These are phyloP conservation scores for Tyto alba DNA, from an alignment of 2,113 vertebrate genomes.

Conservation along the genomic window DNA sequence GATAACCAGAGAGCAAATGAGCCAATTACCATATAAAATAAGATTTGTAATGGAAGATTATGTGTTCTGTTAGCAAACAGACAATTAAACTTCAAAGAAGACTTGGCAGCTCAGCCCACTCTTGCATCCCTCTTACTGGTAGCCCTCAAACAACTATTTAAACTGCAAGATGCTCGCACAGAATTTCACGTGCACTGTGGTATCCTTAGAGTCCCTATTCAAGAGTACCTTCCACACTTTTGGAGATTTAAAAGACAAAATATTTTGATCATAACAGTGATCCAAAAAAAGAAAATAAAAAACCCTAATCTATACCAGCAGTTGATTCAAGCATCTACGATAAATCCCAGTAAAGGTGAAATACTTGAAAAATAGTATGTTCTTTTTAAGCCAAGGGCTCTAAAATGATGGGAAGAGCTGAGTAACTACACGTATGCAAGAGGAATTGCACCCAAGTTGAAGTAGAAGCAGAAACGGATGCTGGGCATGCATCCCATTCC, in stretches of 20 bases:
- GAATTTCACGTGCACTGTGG: constrained; percentile 3
- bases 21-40: constrained; percentile 67
- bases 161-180: constrained; percentile 15
- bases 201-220: background rate
- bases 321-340: background rate
- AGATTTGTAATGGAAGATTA: constrained; percentile 53
- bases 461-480: background rate
- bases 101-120: constrained; percentile 40
- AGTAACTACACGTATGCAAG: background rate
- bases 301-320: background rate
- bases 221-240: background rate
- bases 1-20: constrained; percentile 67
- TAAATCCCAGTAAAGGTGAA: background rate
- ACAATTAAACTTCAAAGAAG: constrained; percentile 69
- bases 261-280: background rate
- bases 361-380: background rate
- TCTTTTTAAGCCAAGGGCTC: background rate
- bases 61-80: constrained; percentile 54
- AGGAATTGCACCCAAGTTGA: background rate
- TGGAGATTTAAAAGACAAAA: background rate
- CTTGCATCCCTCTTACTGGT: background rate
- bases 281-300: background rate
- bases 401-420: background rate
- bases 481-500: background rate
- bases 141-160: background rate